Conservation (phyloP, 2,888 invertebrate species). For the Tuta absoluta region DNA sequence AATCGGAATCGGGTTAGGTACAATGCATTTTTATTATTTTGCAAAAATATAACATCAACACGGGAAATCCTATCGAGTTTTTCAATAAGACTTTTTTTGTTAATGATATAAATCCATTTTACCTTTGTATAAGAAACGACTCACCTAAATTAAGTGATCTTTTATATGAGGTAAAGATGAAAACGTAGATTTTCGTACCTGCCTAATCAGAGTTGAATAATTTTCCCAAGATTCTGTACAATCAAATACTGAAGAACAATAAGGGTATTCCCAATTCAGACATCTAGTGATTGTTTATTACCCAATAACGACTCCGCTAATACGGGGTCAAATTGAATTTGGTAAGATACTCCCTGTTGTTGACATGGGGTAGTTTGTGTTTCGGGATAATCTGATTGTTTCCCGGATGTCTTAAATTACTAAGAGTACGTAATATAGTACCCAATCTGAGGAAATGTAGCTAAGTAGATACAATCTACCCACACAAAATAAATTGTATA, state of each 20-base stretch:
- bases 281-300: conserved; percentile 5
- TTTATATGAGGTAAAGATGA: too few species aligned
- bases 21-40: too few species aligned
- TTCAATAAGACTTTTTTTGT: too few species aligned
- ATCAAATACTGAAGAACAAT: neutral
- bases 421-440: neutral
- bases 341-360: conserved; percentile 15
- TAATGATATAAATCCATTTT: too few species aligned
- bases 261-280: neutral
- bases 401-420: neutral
- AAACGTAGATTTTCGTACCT: too few species aligned
- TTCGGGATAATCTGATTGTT: conserved; percentile 10
- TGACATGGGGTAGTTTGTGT: conserved; percentile 18
- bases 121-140: too few species aligned
- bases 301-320: conserved; percentile 9
- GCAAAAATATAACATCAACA: too few species aligned
- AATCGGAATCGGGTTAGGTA: too few species aligned
- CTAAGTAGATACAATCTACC: neutral
- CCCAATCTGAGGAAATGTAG: neutral
- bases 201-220: neutral
- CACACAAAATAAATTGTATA: too few species aligned
- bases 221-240: neutral
- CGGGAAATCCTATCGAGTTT: too few species aligned
- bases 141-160: too few species aligned
- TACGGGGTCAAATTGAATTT: conserved; percentile 16